Evolutionary conservation across 2,113 vertebrate genomes (phyloP), one percentile per base, ranked within the genome.

Genomic region (Rhagologus leucostigma): DNA sequence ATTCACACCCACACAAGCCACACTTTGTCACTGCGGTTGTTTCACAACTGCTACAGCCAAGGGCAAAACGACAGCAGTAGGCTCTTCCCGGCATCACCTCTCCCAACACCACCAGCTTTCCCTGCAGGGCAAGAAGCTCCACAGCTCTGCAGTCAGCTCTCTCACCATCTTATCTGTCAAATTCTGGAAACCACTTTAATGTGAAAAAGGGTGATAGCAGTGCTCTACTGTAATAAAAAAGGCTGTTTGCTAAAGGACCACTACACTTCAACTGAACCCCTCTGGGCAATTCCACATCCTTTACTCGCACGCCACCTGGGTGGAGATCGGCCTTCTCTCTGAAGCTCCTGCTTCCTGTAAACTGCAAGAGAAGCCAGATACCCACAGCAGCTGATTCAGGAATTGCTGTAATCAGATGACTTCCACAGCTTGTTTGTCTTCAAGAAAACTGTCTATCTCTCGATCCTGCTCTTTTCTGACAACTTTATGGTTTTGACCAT

Each of bases 21-120:
- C 75, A 68, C 60, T 82, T 89, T 83, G 63, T 84, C 87, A 70
- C 50, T 18, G 19, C 11, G 49, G 49, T 44, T 83, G 59, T 59
- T 93, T 91, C 90, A 86, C 85, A 92, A 73, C 71, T 88, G 75
- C 87, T 77, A 29, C 20, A 62, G 84, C 94, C 53, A 52, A 70
- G 49, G 74, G 77, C 87, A 87, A 89, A 85, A 65, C 0, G 1
- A 56, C 35, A 94, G 69, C 62, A 75, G 41, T 1, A 82, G 49
- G 41, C 42, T 79, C 0, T 49, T 91, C 56, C 50, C 70, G 91
- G 55, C 70, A 62, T 21, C 67, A 73, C 53, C 63, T 69, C 81
- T 87, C 59, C 77, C 71, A 92, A 21, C 49, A 68, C 27, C 67
- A 83, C 13, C 70, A 86, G 76, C 69, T 70, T 53, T 77, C 55